Evolutionary conservation across 64 coral and sea anemone genomes (phyloP).

Genomic region (Montipora foliosa): DNA sequence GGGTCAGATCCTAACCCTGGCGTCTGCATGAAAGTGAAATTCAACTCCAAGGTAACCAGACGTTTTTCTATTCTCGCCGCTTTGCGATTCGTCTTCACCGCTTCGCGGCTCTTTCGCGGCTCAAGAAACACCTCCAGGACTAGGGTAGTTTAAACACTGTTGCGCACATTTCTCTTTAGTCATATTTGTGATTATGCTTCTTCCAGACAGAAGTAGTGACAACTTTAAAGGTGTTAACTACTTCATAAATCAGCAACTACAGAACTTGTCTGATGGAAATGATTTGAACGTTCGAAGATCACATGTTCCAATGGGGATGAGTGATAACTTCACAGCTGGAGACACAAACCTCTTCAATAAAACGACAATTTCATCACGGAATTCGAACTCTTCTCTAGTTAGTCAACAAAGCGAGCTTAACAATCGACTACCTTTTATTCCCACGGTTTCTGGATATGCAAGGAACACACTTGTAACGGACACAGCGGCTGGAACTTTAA

Average conservation of each 20-base stretch:
- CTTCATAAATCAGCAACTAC: constrained; percentile 16
- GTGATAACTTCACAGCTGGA: neutral
- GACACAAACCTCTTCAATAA: neutral
- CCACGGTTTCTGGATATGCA: neutral
- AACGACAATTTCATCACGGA: neutral
- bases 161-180: neutral
- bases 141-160: neutral
- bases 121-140: too few species aligned
- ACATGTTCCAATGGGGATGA: neutral
- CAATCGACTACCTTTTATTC: constrained; percentile 5
- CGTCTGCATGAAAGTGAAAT: too few species aligned
- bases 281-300: neutral
- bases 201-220: constrained; percentile 24
- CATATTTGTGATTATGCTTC: neutral
- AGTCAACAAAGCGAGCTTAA: neutral
- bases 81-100: too few species aligned
- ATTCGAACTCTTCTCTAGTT: neutral
- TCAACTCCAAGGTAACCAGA: too few species aligned
- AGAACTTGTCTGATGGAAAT: constrained; percentile 36
- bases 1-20: too few species aligned
- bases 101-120: too few species aligned
- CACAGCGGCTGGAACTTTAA: neutral
- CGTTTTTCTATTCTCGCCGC: too few species aligned
- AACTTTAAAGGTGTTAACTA: constrained; percentile 26
- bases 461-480: neutral